Evolutionary conservation across 2,113 vertebrate species (phyloP), one percentile per base, ranked within the genome.

Genomic region (Sylvietta virens): DNA sequence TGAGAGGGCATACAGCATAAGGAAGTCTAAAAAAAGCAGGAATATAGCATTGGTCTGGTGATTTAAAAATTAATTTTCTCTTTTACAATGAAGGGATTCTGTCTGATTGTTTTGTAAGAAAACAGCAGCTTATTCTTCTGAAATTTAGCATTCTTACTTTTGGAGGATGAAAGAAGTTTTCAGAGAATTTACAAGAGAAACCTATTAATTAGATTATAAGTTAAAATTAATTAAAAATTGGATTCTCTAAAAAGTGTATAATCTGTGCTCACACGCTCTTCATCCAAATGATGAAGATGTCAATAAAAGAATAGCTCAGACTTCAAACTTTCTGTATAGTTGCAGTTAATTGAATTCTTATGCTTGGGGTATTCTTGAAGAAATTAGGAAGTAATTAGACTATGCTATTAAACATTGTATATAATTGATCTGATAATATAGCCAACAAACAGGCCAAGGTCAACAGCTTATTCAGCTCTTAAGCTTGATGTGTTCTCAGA

Each of bases 381-480:
- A 95, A 95, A 94, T 94, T 96, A 92, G 54, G 73, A 87, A 91
- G 66, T 79, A 94, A 96, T 96, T 95, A 94, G 58, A 24, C 89
- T 85, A 30, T 72, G 54, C 74, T 92, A 91, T 95, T 95, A 89
- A 92, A 73, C 86, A 79, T 92, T 90, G 89, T 77, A 95, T 92
- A 65, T 87, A 89, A 94, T 87, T 96, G 81, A 81, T 95, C 91
- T 95, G 81, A 61, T 72, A 58, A 14, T 77, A 58, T 42, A 86
- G 62, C 33, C 73, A 87, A 87, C 70, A 94, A 95, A 92, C 62
- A 88, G 58, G 76, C 26, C 72, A 83, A 92, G 85, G 90, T 95
- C 88, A 96, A 94, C 50, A 81, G 64, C 85, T 94, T 95, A 71
- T 92, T 96, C 94, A 74, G 44, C 72, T 94, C n/a, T 71, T 81